A percentile compares a stretch with the other conserved stretches of the same genome.
Evolutionary conservation across 2,113 vertebrate species (phyloP).

Genomic region (Pagrus major): DNA sequence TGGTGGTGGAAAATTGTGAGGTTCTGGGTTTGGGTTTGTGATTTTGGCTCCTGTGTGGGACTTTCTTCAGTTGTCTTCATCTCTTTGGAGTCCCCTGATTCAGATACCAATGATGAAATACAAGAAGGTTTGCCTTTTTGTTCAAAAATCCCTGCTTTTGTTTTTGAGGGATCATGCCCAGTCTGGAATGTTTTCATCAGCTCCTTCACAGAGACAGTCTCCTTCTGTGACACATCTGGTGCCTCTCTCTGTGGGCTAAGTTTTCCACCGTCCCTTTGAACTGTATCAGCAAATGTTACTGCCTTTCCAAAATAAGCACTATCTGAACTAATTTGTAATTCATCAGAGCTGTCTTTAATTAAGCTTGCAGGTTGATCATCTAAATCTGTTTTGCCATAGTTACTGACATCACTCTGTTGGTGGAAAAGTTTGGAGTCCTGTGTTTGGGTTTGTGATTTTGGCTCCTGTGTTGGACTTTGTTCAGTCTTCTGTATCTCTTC

Average conservation of each 20-base stretch:
- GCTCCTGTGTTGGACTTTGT: neutral
- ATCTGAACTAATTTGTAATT: neutral
- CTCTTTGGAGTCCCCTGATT: constrained; percentile 33
- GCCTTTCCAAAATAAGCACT: constrained; percentile 17
- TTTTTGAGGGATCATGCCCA: constrained; percentile 90
- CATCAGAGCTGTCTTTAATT: constrained; percentile 4
- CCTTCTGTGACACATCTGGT: constrained; percentile 76
- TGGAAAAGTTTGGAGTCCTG: neutral
- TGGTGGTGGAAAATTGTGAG: neutral
- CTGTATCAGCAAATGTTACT: constrained; percentile 40
- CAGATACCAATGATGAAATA: constrained; percentile 22
- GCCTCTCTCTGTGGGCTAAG: constrained; percentile 77
- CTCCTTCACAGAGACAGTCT: constrained; percentile 92
- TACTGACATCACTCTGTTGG: neutral
- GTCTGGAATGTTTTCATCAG: constrained; percentile 94
- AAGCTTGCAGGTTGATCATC: neutral
- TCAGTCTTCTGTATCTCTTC: neutral
- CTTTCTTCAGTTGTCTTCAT: neutral
- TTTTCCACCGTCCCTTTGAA: constrained; percentile 10
- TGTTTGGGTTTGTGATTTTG: neutral
- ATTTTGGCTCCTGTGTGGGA: neutral
- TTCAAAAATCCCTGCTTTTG: constrained; percentile 89
- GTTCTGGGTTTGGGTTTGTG: neutral
- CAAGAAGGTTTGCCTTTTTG: constrained; percentile 82
- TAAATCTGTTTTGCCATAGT: neutral